Base-by-base conservation (phyloP, 2,797 vertebrate genomes). In the Semaprochilodus insignis region DNA sequence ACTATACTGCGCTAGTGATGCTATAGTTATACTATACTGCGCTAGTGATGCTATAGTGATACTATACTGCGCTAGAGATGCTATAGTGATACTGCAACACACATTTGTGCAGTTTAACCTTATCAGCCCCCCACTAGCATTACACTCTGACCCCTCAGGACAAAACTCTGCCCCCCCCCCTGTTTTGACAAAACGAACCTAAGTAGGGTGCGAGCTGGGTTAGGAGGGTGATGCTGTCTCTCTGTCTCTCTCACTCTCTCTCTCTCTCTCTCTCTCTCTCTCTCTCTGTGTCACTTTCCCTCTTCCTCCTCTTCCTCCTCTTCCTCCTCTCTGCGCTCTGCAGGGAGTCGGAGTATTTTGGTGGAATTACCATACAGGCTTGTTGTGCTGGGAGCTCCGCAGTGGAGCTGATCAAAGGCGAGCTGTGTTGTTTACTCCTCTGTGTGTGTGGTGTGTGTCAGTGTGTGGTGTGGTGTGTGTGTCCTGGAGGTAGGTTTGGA, bases 351-450 rank as follows among this genome's bases (percentile, higher is more conserved):
- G 52, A 17, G 52, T 54, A 54, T 54, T 54, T 54, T 54, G 52
- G 52, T 54, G 14, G 16, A 54, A 54, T 54, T 54, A 17, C 2
- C 16, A 54, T 54, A 54, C 52, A 54, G 52, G 52, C 40, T 40
- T 40, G 52, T 54, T 54, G 14, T 54, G 52, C 52, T 54, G 52
- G 52, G 52, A 54, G 14, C 52, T 54, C 90, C n/a, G 19, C 17
- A 59, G 57, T n/a, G 57, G 57, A 59, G 19, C 19, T 59, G 57
- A n/a, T 59, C 57, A 59, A 59, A 59, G 57, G n/a, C 19, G 19
- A 4, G 57, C 10, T 59, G 19, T n/a, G 57, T 59, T 59, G 57
- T 59, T 59, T 59, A 21, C 57, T 59, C 57, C 57, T 17, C 16
- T 31, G 31, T 31, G 31, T 31, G 31, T 31, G 31, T 31, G 31